Evolutionary conservation across 2,888 invertebrate species (phyloP).

Genomic region (Synergus laeviventris): DNA sequence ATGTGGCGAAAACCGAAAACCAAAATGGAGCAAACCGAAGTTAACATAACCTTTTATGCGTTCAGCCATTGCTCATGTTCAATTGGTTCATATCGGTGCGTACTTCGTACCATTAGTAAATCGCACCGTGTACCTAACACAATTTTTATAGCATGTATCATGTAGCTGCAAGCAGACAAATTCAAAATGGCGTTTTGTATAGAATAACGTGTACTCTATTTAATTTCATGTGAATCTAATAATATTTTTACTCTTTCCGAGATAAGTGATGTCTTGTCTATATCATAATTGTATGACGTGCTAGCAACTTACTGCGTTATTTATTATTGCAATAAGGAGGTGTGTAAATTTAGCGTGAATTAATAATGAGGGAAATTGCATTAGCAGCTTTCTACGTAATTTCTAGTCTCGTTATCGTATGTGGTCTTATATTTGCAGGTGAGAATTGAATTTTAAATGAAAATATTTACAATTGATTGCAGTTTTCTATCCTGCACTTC

Average conservation of each 20-base stretch:
- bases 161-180: not conserved
- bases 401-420: slow-evolving; percentile 79
- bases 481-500: not conserved
- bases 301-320: not conserved
- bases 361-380: slow-evolving; percentile 76
- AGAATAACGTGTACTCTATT: slow-evolving; percentile 26
- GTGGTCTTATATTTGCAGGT: slow-evolving; percentile 80
- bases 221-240: not conserved
- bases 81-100: too few species aligned
- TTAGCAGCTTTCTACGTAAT: slow-evolving; percentile 78
- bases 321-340: not conserved
- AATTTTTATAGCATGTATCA: not conserved
- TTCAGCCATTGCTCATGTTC: too few species aligned
- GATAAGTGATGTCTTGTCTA: not conserved
- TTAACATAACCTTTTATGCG: too few species aligned
- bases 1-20: too few species aligned
- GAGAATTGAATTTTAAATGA: slow-evolving; percentile 65
- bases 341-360: slow-evolving; percentile 37
- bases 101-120: too few species aligned
- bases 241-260: slow-evolving; percentile 5
- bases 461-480: not conserved
- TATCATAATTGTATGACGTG: not conserved
- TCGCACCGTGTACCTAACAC: not conserved
- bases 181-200: slow-evolving; percentile 32
- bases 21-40: too few species aligned